Conservation (phyloP, 2,888 invertebrate species). For the Calameuta filiformis region DNA sequence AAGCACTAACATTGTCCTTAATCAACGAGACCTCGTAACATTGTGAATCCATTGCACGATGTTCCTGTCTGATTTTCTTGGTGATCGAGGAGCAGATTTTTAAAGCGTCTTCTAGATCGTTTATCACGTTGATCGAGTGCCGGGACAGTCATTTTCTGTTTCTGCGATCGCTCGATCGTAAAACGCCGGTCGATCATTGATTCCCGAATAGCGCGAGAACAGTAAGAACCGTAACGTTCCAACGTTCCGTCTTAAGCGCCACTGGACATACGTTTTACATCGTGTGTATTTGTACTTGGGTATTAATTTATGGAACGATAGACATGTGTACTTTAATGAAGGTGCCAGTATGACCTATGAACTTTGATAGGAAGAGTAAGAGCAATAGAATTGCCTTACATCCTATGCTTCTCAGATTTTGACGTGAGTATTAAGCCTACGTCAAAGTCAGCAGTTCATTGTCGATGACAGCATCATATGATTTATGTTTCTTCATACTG, state of each 20-base stretch:
- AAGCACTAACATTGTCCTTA: conserved; percentile 1
- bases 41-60: not conserved
- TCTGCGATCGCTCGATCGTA: not conserved
- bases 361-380: not conserved
- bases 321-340: conserved; percentile 21
- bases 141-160: not conserved
- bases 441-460: not conserved
- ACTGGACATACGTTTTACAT: not conserved
- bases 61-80: not conserved
- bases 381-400: not conserved
- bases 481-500: conserved; percentile 43
- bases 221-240: conserved; percentile 1
- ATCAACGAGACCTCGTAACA: not conserved
- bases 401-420: not conserved
- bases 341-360: conserved; percentile 22
- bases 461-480: conserved; percentile 16
- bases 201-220: conserved; percentile 12
- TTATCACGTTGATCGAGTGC: not conserved
- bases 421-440: not conserved
- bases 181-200: conserved; percentile 16
- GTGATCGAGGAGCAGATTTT: not conserved
- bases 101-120: not conserved
- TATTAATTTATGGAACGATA: conserved; percentile 31
- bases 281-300: conserved; percentile 24
- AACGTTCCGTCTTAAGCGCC: not conserved